Evolutionary conservation across 2,797 vertebrate species (phyloP).

Genomic region (Merluccius polli): DNA sequence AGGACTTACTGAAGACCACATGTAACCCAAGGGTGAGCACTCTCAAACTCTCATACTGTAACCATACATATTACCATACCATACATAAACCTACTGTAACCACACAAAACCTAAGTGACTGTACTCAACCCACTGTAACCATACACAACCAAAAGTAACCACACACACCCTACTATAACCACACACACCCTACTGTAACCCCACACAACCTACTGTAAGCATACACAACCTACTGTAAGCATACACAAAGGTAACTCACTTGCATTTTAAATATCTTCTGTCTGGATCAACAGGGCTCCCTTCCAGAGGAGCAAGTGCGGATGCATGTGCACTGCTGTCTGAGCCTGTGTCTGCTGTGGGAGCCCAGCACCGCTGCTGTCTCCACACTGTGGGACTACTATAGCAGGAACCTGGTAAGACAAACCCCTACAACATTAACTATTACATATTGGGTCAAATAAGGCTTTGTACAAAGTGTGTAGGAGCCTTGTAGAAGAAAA

Average conservation of each 20-base stretch:
- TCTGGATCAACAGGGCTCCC: slow-evolving; percentile 58
- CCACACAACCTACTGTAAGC: no score
- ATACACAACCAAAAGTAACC: no score
- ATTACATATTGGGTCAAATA: not conserved
- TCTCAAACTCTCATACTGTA: not conserved
- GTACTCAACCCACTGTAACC: no score
- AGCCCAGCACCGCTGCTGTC: slow-evolving; percentile 75
- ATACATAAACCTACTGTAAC: no score
- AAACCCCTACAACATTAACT: not conserved
- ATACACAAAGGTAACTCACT: not conserved
- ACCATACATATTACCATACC: no score
- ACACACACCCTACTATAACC: no score
- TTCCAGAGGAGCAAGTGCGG: slow-evolving; percentile 86
- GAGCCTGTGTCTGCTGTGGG: slow-evolving; percentile 84
- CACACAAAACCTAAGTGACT: no score
- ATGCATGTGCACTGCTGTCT: slow-evolving; percentile 93
- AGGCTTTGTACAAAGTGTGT: no score
- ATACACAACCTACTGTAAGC: no score
- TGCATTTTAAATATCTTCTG: not conserved
- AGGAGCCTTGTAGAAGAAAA: no score
- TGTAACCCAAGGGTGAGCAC: slow-evolving; percentile 79
- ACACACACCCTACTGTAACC: not conserved
- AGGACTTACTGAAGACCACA: slow-evolving; percentile 84
- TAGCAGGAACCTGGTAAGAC: slow-evolving; percentile 89
- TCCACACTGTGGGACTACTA: slow-evolving; percentile 93